phyloP scores from a whole-genome alignment of 2,797 vertebrate species.

The Rhinophrynus dorsalis region DNA sequence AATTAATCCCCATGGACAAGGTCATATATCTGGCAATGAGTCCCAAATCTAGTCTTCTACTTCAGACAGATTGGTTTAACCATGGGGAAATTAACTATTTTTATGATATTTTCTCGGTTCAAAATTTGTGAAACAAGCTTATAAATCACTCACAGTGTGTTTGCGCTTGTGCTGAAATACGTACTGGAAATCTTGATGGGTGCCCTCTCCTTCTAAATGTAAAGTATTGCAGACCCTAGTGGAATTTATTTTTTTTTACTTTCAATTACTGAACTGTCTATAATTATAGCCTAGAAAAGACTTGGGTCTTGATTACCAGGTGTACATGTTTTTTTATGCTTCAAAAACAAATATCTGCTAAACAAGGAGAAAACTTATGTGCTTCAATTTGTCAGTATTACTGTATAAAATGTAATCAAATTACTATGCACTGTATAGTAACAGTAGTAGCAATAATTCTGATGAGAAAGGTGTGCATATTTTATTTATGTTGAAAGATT shows the following conservation, averaged over 20 bases:
- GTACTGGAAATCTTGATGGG: not conserved
- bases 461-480: not conserved
- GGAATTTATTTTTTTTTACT: slow-evolving; percentile 6
- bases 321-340: slow-evolving; percentile 3
- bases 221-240: slow-evolving; percentile 7
- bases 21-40: not conserved
- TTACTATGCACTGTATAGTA: not conserved
- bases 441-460: not conserved
- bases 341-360: slow-evolving; percentile 9
- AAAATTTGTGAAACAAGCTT: too few relatives aligned
- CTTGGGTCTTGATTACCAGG: slow-evolving; percentile 20
- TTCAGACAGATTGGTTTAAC: slow-evolving; percentile 1
- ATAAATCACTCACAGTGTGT: not conserved
- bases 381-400: too few relatives aligned
- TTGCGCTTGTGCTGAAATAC: slow-evolving; percentile 1
- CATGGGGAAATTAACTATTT: not conserved
- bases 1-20: not conserved
- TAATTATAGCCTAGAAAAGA: slow-evolving; percentile 22
- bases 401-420: not conserved
- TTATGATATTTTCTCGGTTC: slow-evolving; percentile 8
- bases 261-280: slow-evolving; percentile 4
- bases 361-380: not conserved
- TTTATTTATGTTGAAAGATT: not conserved
- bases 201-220: slow-evolving; percentile 20
- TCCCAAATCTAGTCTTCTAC: slow-evolving; percentile 1